Percentiles rank a stretch among this genome's conserved stretches.
These are phyloP conservation scores for Galeruca laticollis DNA, from an alignment of 2,888 invertebrate species.

Conservation along the genomic window DNA sequence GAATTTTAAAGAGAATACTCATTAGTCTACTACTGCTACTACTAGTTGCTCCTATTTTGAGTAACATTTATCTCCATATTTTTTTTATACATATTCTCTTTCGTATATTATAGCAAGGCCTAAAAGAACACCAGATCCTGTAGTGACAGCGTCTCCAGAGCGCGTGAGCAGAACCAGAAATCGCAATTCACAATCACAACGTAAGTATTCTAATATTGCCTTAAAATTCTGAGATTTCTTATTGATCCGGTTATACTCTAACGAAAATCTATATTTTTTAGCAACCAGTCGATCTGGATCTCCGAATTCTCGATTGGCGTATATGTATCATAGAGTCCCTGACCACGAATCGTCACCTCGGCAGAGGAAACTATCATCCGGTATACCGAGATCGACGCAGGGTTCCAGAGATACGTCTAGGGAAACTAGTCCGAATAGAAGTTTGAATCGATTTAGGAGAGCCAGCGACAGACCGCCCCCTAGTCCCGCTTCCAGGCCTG, in stretches of 20 bases:
- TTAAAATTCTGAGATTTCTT: no score
- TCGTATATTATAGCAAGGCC: conserved; percentile 73
- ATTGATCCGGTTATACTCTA: no score
- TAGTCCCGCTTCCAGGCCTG: conserved; percentile 70
- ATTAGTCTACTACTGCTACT: neutral
- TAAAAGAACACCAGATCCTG: conserved; percentile 71
- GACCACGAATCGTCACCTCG: conserved; percentile 66
- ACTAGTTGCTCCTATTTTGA: conserved; percentile 1
- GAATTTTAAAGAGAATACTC: no score
- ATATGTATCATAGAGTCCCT: conserved; percentile 74
- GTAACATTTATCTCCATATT: neutral
- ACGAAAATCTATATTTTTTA: conserved; percentile 65
- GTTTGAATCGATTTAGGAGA: conserved; percentile 62
- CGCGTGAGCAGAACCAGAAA: conserved; percentile 71
- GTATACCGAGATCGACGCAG: conserved; percentile 78
- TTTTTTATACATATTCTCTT: neutral
- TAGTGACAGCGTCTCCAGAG: conserved; percentile 73
- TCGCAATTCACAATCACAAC: conserved; percentile 89
- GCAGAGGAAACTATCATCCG: conserved; percentile 74
- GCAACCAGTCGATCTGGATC: conserved; percentile 95
- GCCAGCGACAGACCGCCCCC: conserved; percentile 69
- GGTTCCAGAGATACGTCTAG: conserved; percentile 73
- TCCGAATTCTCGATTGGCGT: conserved; percentile 87
- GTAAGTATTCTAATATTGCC: conserved; percentile 70
- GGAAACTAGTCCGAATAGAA: conserved; percentile 65